These are phyloP conservation scores for Littorina saxatilis DNA, from an alignment of 1,140 invertebrate genomes.

Conservation along the genomic window DNA sequence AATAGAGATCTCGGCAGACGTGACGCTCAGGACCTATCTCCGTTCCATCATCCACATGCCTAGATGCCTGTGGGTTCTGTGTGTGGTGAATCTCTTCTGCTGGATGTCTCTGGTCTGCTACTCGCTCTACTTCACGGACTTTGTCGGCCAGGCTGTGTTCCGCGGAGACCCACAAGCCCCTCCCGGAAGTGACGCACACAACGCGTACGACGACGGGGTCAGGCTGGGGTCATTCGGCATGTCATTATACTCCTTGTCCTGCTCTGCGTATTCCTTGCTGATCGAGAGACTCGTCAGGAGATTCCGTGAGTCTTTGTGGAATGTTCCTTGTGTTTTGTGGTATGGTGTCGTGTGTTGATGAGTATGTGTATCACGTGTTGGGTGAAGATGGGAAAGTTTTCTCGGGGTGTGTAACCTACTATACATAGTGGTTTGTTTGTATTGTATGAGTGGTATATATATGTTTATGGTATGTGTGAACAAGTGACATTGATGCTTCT, in stretches of 20 bases:
- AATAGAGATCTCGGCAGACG: constrained; percentile 61
- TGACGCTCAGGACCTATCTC: constrained; percentile 84
- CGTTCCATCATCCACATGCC: constrained; percentile 94
- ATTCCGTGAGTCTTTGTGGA: constrained; percentile 81
- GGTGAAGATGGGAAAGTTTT: no score
- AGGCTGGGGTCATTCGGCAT: constrained; percentile 97
- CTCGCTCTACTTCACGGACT: constrained; percentile 97
- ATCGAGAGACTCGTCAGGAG: constrained; percentile 91
- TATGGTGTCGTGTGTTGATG: no score
- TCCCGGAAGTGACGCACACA: constrained; percentile 57
- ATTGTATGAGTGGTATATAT: no score
- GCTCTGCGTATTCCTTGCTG: constrained; percentile 91
- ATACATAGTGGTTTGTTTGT: no score
- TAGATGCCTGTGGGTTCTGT: constrained; percentile 88
- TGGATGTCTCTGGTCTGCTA: constrained; percentile 99
- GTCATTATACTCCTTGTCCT: constrained; percentile 96
- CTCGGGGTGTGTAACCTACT: no score
- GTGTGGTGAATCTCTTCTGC: constrained; percentile 95
- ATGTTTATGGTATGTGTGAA: no score
- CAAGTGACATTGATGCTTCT: no score
- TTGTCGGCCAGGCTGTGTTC: constrained; percentile 96
- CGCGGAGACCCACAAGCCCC: constrained; percentile 89
- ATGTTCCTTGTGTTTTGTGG: no score
- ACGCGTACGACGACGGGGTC: constrained; percentile 90
- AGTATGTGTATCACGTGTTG: no score